Evolutionary conservation across 2,113 vertebrate genomes (phyloP).

Genomic region (Leiothrix lutea): DNA sequence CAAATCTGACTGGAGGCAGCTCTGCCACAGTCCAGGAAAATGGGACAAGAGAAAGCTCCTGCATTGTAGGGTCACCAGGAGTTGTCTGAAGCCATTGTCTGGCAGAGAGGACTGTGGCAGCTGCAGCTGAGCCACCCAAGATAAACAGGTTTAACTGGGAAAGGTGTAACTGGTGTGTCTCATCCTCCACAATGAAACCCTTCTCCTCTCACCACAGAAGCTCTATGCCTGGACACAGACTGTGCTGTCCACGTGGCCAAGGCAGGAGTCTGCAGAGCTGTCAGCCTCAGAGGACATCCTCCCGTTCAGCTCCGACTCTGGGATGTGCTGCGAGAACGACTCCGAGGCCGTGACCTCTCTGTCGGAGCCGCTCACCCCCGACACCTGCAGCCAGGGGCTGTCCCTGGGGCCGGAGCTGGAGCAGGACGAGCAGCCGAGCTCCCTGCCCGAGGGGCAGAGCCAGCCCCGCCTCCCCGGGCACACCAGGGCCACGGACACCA

Average conservation of each 20-base stretch:
- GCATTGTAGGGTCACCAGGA: not conserved
- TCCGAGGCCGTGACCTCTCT: conserved; percentile 58
- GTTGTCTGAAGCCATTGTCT: not conserved
- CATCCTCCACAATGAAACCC: rapidly evolving
- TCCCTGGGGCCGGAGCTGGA: conserved; percentile 45
- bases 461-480: not conserved
- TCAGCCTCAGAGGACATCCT: conserved; percentile 28
- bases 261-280: conserved; percentile 12
- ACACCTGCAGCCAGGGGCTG: conserved; percentile 43
- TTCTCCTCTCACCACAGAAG: conserved; percentile 43
- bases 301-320: conserved; percentile 58
- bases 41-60: not conserved
- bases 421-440: conserved; percentile 34
- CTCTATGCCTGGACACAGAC: conserved; percentile 64
- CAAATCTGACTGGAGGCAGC: not conserved
- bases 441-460: not conserved
- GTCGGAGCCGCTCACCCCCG: conserved; percentile 52
- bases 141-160: not conserved
- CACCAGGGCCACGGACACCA: not conserved
- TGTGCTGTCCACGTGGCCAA: not conserved
- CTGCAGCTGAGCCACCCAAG: not conserved
- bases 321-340: conserved; percentile 68
- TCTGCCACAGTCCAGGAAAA: not conserved
- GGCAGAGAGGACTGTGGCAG: not conserved
- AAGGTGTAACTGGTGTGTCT: not conserved